These are phyloP conservation scores for Sericinus montela DNA, from an alignment of 2,888 invertebrate species.

Conservation along the genomic window DNA sequence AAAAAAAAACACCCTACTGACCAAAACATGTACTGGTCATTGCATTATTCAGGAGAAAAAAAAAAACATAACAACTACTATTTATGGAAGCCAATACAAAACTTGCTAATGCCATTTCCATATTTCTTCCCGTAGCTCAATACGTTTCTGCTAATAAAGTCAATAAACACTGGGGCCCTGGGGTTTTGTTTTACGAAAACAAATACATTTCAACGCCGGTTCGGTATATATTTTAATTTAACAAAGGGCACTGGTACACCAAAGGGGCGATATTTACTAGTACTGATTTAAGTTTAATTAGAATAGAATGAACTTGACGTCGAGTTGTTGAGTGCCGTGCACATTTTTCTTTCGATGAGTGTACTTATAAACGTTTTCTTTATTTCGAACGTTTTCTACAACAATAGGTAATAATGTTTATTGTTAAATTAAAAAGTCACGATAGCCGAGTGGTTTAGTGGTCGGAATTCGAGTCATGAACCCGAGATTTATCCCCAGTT, in stretches of 20 bases:
- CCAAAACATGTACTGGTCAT: not conserved
- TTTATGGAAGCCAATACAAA: slow-evolving; percentile 2
- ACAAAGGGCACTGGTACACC: slow-evolving; percentile 4
- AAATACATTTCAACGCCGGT: slow-evolving; percentile 2
- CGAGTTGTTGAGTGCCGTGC: slow-evolving; percentile 3
- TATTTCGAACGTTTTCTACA: too few relatives aligned
- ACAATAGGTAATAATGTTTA: too few relatives aligned
- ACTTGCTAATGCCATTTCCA: slow-evolving; percentile 7
- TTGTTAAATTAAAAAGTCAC: not conserved
- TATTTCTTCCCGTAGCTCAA: slow-evolving; percentile 7
- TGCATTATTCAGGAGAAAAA: not conserved
- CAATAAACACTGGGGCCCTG: slow-evolving; percentile 6
- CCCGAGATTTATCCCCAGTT: too few relatives aligned
- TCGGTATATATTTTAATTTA: slow-evolving; percentile 9
- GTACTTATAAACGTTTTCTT: not conserved
- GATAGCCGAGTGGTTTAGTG: too few relatives aligned
- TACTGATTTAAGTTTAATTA: slow-evolving; percentile 16
- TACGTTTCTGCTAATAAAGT: slow-evolving; percentile 12
- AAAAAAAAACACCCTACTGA: slow-evolving; percentile 1
- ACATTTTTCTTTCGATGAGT: slow-evolving; percentile 10
- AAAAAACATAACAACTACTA: not conserved
- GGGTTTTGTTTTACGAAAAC: slow-evolving; percentile 4
- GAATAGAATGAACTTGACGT: not conserved
- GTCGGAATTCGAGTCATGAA: too few relatives aligned
- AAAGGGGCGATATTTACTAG: slow-evolving; percentile 15